These are phyloP conservation scores for Hypena proboscidalis DNA, from an alignment of 2,888 invertebrate species.

Conservation along the genomic window DNA sequence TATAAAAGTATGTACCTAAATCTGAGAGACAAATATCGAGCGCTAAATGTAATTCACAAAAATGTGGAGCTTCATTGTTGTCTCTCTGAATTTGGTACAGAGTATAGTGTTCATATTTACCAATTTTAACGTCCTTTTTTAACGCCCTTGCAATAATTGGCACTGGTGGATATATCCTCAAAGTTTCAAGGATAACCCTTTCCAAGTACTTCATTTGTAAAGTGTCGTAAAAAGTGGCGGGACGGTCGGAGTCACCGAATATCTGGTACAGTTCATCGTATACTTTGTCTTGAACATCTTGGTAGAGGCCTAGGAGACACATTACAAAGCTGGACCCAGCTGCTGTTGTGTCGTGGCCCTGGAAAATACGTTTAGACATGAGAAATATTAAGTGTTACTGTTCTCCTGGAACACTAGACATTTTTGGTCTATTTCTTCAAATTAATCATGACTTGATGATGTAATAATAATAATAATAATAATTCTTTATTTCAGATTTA, in stretches of 20 bases:
- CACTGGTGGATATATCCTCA: constrained; percentile 92
- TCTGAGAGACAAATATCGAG: too few species aligned
- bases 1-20: too few species aligned
- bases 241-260: constrained; percentile 91
- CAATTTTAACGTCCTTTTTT: constrained; percentile 88
- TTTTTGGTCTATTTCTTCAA: too few species aligned
- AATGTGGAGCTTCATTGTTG: too few species aligned
- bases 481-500: too few species aligned
- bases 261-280: constrained; percentile 90
- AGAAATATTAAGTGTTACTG: neutral
- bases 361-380: neutral
- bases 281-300: constrained; percentile 91
- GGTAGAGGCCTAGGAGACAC: constrained; percentile 92
- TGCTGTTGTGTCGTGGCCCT: constrained; percentile 82
- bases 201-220: constrained; percentile 93
- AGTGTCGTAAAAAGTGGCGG: constrained; percentile 91
- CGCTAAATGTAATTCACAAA: too few species aligned
- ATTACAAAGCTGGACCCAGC: constrained; percentile 95
- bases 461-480: neutral
- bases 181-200: constrained; percentile 90
- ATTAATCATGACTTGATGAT: too few species aligned
- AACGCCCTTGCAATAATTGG: constrained; percentile 91
- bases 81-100: too few species aligned
- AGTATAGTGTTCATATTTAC: too few species aligned
- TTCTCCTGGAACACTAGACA: too few species aligned